Evolutionary conservation across 2,888 invertebrate species (phyloP).

Genomic region (Chrysolina haemoptera): DNA sequence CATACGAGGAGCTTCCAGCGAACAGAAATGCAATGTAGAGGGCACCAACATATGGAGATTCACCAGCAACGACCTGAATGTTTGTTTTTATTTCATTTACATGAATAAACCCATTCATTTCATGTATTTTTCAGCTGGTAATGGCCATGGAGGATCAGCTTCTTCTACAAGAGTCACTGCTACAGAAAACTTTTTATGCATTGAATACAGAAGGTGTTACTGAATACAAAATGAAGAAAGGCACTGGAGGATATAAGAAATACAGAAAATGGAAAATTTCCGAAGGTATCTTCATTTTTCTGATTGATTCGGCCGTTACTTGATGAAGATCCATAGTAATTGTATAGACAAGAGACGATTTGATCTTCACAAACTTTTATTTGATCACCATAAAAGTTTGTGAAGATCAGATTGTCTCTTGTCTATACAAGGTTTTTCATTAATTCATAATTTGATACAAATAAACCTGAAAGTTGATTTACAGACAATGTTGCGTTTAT

Average conservation of each 20-base stretch:
- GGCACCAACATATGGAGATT: conserved; percentile 70
- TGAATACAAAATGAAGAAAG: conserved; percentile 57
- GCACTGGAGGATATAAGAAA: conserved; percentile 42
- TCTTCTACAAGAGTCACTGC: conserved; percentile 62
- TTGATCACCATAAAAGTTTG: too few species aligned
- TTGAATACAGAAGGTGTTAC: conserved; percentile 53
- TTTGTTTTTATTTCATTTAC: conserved; percentile 50
- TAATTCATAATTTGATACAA: too few species aligned
- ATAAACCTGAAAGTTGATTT: conserved; percentile 4
- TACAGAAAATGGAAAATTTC: conserved; percentile 61
- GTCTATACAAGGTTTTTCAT: too few species aligned
- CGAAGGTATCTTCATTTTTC: conserved; percentile 47
- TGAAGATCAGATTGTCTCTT: too few species aligned
- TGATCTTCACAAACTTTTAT: too few species aligned
- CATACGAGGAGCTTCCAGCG: conserved; percentile 52
- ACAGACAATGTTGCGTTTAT: conserved; percentile 63
- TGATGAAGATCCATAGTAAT: too few species aligned
- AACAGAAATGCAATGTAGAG: conserved; percentile 43
- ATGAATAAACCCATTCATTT: neutral
- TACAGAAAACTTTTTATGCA: conserved; percentile 66
- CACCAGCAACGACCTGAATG: conserved; percentile 60
- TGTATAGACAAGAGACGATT: too few species aligned
- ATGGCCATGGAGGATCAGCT: conserved; percentile 58
- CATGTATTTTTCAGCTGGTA: conserved; percentile 56
- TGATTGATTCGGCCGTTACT: too few species aligned